Evolutionary conservation across 1,140 invertebrate genomes (phyloP), one percentile per base, ranked within the genome.

Genomic region (Diorhabda sublineata): DNA sequence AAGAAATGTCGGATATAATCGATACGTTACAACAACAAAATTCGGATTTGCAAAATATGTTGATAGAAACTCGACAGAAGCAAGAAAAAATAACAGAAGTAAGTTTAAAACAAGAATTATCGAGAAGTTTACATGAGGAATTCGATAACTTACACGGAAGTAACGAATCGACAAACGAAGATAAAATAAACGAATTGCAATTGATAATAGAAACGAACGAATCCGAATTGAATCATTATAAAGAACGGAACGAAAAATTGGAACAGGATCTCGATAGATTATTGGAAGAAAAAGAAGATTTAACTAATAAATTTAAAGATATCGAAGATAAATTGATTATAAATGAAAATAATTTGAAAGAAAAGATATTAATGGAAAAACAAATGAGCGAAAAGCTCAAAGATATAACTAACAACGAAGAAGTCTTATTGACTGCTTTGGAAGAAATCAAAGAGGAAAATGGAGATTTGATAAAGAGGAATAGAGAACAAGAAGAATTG

Each of bases 161-260:
- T 45, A 45, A 47, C 43, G 64, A 69, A 11, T 57, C 45, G 45
- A 58, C 67, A 45, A 67, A 60, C 1, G 81, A 89, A 64, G 86
- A 86, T 3, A 92, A 91, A 80, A 76, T 92, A 41, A 87, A 91
- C 76, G 89, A 92, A 79, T 80, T 88, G 62, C 88, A 91, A 73
- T 83, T 89, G 6, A 89, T 89, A 71, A 88, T 91, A 58, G 90
- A 92, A 78, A 88, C 85, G 63, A 81, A 92, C 58, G 88, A 92
- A 73, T 81, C 83, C 11, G 89, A 92, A 72, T 81, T 90, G n/a
- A 79, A 78, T 0, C 87, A 87, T 67, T 87, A 87, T 45, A 88
- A 87, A 71, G 84, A 84, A 4, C 84, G 84, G 72, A 84, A 86
- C 62, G 79, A 78, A n/a, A 82, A 83, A 5, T 81, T 90, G 3